Base-by-base conservation (phyloP, 2,888 invertebrate genomes). In the Spisula solida region DNA sequence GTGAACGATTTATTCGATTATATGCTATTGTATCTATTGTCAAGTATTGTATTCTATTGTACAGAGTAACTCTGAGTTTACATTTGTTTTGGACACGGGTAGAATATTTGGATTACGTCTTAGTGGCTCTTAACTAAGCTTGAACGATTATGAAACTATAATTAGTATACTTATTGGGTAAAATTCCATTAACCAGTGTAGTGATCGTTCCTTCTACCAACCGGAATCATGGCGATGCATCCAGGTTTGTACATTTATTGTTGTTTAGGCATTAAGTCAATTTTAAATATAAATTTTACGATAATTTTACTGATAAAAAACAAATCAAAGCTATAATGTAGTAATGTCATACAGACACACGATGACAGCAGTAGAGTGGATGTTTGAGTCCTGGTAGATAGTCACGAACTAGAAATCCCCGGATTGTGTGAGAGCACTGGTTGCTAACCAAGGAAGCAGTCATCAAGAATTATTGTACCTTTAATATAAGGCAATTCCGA, bases 191-290 rank as follows among this genome's bases (percentile, higher is more conserved):
- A 16, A 31, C 34, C 14, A 31, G 16, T 31, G 16, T 34, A 14
- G 18, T 25, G 16, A 5, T 34, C 29, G 75, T 75, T 29, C 1
- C 25, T 31, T 31, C 18, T 10, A 75, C 12, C 34, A 12, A 18
- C 18, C 25, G 75, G 75, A 75, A 75, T 75, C 75, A 75, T 75
- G 70, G 70, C 70, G 31, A 75, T 75, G 75, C 75, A 31, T 10
- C 75, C 75, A 75, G 75, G 75, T 75, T 12, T 8, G 75, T 75
- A 14, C 1, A 75, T 18, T 29, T 56, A n/a, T 25, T 25, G 5
- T n/a, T 10, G 0, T 66, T 4, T 25, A 56, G 18, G 56, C 56
- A 56, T 56, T 56, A 10, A 56, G 0, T 55, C 55, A 18, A 6
- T 56, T 4, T 4, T 6, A 20, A 56, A 70, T 70, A 4, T 29